A percentile compares a stretch with the other conserved stretches of the same genome.
Conservation (phyloP, 2,888 invertebrate genomes). For the Sceliomorpha sp. region DNA sequence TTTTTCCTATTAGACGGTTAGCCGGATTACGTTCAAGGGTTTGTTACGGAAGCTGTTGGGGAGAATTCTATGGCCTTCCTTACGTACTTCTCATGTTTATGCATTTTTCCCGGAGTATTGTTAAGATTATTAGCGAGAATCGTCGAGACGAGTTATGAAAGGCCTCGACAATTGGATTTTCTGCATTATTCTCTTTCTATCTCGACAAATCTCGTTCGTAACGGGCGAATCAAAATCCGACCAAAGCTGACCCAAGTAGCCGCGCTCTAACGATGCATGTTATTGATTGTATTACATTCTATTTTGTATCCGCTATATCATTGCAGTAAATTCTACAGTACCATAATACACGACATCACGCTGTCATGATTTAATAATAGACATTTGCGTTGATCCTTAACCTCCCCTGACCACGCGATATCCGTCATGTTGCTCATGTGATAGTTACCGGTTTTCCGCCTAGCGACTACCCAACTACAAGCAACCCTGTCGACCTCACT, state of each 20-base stretch:
- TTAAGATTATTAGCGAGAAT: too few relatives aligned
- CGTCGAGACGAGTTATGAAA: too few relatives aligned
- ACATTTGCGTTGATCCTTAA: constrained; percentile 46
- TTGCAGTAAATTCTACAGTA: constrained; percentile 19
- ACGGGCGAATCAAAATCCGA: too few relatives aligned
- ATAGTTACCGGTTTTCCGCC: constrained; percentile 51
- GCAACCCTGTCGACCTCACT: constrained; percentile 48
- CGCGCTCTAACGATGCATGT: neutral
- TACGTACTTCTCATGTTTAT: neutral
- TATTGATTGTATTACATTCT: constrained; percentile 27
- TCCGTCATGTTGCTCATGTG: constrained; percentile 46
- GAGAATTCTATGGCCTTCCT: neutral
- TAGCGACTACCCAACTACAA: constrained; percentile 48
- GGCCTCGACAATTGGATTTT: too few relatives aligned
- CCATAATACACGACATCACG: constrained; percentile 35
- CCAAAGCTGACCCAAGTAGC: too few relatives aligned
- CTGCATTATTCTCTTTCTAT: too few relatives aligned
- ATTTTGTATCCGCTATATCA: constrained; percentile 28
- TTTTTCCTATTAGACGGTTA: constrained; percentile 29
- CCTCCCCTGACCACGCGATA: constrained; percentile 50
- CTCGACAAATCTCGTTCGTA: too few relatives aligned
- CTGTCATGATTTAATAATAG: constrained; percentile 51
- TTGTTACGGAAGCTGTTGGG: constrained; percentile 1
- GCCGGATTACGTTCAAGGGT: constrained; percentile 19
- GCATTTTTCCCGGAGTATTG: neutral